Evolutionary conservation across 1,140 invertebrate species (phyloP), one percentile per base, ranked within the genome.

Genomic region (Drosophila nasuta): DNA sequence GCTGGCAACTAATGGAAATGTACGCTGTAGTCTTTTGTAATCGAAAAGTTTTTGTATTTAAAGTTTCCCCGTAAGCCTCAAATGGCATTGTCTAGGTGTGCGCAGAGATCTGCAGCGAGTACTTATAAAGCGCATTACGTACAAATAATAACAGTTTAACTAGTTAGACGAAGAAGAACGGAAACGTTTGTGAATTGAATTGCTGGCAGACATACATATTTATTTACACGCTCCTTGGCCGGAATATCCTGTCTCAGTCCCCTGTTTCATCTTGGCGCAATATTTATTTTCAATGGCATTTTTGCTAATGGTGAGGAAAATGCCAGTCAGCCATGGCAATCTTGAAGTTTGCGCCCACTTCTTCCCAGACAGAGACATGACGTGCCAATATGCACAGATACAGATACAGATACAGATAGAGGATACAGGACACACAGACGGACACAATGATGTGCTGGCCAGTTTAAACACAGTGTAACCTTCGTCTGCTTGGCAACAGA

Each of bases 401-500:
- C 33, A 43, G n/a, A 30, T 17, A 66, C 33, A 43, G n/a, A 30
- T 8, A 54, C 7, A 35, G 6, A 43, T 43, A 33, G 1, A 56
- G 2, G 60, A 56, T 57, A 41, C 15, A 17, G 11, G 1, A 43
- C 49, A 28, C 20, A 17, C n/a, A 25, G 13, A 25, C 20, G 30
- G 57, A 57, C 59, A 41, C 43, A 49, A 5, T 33, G 33, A 33
- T 33, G 33, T 51, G 20, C 80, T 70, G 80, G 62, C 75, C 66
- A 64, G 75, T 56, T 56, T 56, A 56, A 33, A 56, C 65, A 20
- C 52, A 43, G 52, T 82, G 71, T 77, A 86, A 87, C 82, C 82
- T 86, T 86, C 79, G 83, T 46, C 35, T 48, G 67, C 60, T 25
- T 73, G 82, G 63, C 69, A 81, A 81, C 65, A 46, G 69, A 38